These are phyloP conservation scores for Ophion costatus DNA, from an alignment of 2,888 invertebrate species.

Conservation along the genomic window DNA sequence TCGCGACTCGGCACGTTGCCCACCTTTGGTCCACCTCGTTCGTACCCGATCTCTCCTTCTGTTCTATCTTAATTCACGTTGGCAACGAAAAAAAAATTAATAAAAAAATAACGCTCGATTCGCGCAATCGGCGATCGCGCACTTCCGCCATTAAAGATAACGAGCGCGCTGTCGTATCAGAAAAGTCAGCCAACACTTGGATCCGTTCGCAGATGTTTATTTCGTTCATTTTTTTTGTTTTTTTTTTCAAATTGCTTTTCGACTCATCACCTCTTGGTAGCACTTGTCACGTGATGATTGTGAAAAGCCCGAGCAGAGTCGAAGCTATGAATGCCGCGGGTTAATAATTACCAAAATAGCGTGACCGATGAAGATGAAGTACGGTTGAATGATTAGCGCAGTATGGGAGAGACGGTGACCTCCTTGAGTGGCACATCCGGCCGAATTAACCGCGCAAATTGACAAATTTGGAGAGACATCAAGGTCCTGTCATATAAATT, in stretches of 20 bases:
- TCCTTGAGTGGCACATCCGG: conserved; percentile 51
- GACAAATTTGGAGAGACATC: conserved; percentile 17
- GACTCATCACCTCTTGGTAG: neutral
- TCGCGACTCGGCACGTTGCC: conserved; percentile 73
- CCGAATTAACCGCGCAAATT: neutral
- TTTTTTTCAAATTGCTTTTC: neutral
- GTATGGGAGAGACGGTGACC: neutral
- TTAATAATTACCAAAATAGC: conserved; percentile 32
- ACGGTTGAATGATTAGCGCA: conserved; percentile 29
- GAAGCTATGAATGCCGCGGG: neutral
- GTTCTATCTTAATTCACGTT: conserved; percentile 6
- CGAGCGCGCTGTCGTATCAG: conserved; percentile 1
- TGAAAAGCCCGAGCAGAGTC: conserved; percentile 9
- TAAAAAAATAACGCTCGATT: neutral
- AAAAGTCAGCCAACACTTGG: conserved; percentile 32
- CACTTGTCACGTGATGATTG: conserved; percentile 17
- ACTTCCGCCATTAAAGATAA: conserved; percentile 6
- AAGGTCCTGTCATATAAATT: neutral
- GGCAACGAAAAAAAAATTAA: neutral
- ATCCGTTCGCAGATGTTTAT: conserved; percentile 40
- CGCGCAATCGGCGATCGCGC: conserved; percentile 59
- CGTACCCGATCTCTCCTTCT: conserved; percentile 18
- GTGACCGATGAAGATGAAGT: neutral
- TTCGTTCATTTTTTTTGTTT: neutral
- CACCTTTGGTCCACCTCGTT: conserved; percentile 46